These are phyloP conservation scores for Pyrocoelia pectoralis DNA, from an alignment of 2,888 invertebrate genomes.

Conservation along the genomic window DNA sequence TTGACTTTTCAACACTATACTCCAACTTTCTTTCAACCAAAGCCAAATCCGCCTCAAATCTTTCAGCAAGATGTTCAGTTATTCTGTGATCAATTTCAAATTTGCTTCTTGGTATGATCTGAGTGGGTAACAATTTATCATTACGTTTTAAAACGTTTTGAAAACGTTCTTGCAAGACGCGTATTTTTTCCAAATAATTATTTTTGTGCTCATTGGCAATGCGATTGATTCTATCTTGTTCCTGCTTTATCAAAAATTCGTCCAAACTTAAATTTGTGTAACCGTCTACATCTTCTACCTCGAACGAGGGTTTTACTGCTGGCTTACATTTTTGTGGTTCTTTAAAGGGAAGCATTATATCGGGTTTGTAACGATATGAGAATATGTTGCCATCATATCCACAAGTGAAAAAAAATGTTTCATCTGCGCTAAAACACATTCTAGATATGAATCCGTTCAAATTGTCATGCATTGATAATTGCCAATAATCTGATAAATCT, in stretches of 20 bases:
- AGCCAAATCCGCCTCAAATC: slow-evolving; percentile 68
- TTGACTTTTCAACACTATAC: slow-evolving; percentile 75
- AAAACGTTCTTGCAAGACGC: slow-evolving; percentile 26
- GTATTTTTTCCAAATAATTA: slow-evolving; percentile 64
- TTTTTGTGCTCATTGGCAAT: slow-evolving; percentile 71
- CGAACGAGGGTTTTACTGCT: neutral
- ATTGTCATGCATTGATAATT: slow-evolving; percentile 78
- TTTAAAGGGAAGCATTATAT: slow-evolving; percentile 51
- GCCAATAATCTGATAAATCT: slow-evolving; percentile 71
- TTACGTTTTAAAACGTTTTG: slow-evolving; percentile 58
- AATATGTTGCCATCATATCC: slow-evolving; percentile 84
- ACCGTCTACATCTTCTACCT: slow-evolving; percentile 55
- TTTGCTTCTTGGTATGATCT: slow-evolving; percentile 66
- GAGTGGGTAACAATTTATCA: slow-evolving; percentile 65
- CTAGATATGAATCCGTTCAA: slow-evolving; percentile 72
- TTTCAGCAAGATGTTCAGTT: slow-evolving; percentile 66
- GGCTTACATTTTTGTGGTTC: neutral
- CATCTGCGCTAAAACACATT: slow-evolving; percentile 70
- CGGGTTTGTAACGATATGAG: slow-evolving; percentile 65
- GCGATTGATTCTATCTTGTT: slow-evolving; percentile 69
- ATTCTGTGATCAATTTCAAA: slow-evolving; percentile 75
- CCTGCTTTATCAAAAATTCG: slow-evolving; percentile 73
- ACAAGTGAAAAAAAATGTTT: slow-evolving; percentile 65
- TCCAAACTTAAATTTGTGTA: slow-evolving; percentile 65
- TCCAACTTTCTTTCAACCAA: slow-evolving; percentile 72